These are phyloP conservation scores for Mormyrus lacerda DNA, from an alignment of 2,113 vertebrate genomes.

Conservation along the genomic window DNA sequence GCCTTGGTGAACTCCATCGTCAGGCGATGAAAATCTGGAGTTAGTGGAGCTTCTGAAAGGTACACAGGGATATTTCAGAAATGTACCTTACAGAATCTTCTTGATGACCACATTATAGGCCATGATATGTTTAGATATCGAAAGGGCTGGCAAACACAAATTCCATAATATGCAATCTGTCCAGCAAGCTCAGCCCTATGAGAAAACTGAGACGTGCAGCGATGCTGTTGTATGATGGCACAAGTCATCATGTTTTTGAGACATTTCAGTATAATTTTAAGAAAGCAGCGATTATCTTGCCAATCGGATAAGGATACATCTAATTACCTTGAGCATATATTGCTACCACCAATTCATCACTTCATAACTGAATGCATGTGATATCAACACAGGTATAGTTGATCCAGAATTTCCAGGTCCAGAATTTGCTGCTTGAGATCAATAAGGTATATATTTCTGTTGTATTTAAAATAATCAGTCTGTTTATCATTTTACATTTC, in stretches of 20 bases:
- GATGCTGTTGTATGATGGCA: too few relatives aligned
- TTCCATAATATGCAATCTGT: not conserved
- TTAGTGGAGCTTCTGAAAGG: constrained; percentile 65
- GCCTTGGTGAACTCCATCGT: constrained; percentile 68
- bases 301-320: not conserved
- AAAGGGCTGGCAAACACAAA: not conserved
- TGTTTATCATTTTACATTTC: not conserved
- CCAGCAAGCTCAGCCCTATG: not conserved
- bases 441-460: not conserved
- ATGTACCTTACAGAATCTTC: not conserved
- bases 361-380: not conserved
- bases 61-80: not conserved
- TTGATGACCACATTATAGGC: not conserved
- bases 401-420: not conserved
- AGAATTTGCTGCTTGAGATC: not conserved
- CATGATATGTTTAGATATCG: not conserved
- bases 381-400: not conserved
- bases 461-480: not conserved
- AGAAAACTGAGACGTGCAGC: not conserved
- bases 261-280: not conserved
- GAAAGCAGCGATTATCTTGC: not conserved
- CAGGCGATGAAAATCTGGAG: constrained; percentile 55
- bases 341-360: not conserved
- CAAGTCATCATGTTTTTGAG: not conserved
- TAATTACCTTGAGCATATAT: not conserved